Evolutionary conservation across 2,113 vertebrate genomes (phyloP), one percentile per base, ranked within the genome.

Genomic region (Cochlearius cochlearius): DNA sequence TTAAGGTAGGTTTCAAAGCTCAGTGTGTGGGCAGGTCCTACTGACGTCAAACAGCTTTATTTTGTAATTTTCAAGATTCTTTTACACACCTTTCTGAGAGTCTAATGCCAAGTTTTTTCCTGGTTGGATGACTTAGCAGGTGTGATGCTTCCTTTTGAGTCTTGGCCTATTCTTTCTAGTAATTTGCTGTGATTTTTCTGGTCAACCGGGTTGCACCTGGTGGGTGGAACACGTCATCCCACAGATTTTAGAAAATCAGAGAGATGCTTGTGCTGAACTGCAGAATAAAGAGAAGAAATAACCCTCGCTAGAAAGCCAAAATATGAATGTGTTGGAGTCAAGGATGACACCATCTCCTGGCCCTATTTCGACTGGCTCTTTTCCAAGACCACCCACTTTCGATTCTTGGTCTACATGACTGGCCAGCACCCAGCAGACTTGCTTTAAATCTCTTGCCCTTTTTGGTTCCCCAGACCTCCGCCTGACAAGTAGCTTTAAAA

Each of bases 311-410:
- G 94, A 91, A 93, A 95, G 63, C 82, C 88, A 81, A 94, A 81
- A 67, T 67, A 27, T 12, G 53, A 78, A 55, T 25, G 58, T 94
- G 92, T 60, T 94, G 58, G 83, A 97, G 77, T 92, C 66, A 86
- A 71, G 60, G 92, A 96, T 96, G 94, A 96, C 83, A 96, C 95
- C 88, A 94, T 94, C 94, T 89, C 86, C 69, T 91, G 92, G 96
- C 83, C 56, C 49, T 87, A 1, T 78, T 92, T 92, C 9, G 15
- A 49, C 49, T 91, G 94, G 96, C 88, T 89, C 27, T 92, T 88
- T 47, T 81, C 92, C 96, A 94, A 69, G 94, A 95, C 95, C 95
- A 97, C 97, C 88, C 88, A 95, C 80, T 85, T 72, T 62, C 91
- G 81, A 2, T 60, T 60, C 79, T 78, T 84, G 83, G 76, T 78